Evolutionary conservation across 2,797 vertebrate genomes (phyloP).

Genomic region (Xenops minutus): DNA sequence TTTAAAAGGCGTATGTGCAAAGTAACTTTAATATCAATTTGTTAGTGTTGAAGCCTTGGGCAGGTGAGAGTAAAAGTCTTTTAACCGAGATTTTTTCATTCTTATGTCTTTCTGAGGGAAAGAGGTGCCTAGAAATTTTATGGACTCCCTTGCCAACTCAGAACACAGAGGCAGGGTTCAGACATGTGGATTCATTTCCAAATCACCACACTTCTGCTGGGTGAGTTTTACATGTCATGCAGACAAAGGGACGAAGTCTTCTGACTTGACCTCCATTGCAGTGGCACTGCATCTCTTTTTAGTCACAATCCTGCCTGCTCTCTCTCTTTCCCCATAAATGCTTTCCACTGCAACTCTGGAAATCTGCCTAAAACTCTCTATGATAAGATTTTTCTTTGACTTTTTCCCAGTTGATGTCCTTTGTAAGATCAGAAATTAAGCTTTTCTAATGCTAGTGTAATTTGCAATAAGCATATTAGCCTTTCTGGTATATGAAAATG

Average conservation of each 20-base stretch:
- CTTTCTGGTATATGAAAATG: neutral
- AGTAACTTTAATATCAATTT: neutral
- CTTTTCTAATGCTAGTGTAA: neutral
- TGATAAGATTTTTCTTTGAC: neutral
- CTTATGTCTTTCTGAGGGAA: neutral
- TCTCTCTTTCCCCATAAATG: neutral
- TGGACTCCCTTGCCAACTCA: neutral
- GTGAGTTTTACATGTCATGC: neutral
- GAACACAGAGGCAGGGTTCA: neutral
- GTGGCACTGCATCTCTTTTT: neutral
- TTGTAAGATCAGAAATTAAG: neutral
- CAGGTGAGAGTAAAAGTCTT: neutral
- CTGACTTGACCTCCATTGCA: neutral
- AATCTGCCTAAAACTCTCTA: neutral
- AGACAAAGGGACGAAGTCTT: neutral
- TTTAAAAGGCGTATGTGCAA: neutral
- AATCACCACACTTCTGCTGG: neutral
- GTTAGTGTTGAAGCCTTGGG: neutral
- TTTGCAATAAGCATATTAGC: neutral
- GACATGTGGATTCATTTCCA: neutral
- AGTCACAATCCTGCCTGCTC: neutral
- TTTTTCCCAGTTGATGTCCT: neutral
- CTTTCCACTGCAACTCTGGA: neutral
- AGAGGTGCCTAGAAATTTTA: neutral
- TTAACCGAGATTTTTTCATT: neutral